Evolutionary conservation across 2,888 invertebrate species (phyloP).

Genomic region (Helicoverpa assulta): DNA sequence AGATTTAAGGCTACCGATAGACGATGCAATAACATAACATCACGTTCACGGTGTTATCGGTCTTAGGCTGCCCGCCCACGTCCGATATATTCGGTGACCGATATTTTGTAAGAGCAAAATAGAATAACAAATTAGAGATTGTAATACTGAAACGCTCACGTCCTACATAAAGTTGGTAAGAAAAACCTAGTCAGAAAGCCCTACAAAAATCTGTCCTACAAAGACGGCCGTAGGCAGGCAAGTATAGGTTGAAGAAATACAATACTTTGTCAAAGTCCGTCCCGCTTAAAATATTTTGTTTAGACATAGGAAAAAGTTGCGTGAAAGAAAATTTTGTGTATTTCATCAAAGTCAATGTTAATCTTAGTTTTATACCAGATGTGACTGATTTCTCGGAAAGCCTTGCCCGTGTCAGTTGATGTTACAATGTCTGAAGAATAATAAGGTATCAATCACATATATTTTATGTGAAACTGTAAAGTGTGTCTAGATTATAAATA

Average conservation of each 20-base stretch:
- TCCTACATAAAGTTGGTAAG: neutral
- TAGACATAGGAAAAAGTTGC: conserved; percentile 15
- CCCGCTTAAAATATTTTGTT: conserved; percentile 12
- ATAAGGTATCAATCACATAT: too few species aligned
- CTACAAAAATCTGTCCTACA: too few species aligned
- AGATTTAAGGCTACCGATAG: conserved; percentile 25
- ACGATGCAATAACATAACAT: conserved; percentile 26
- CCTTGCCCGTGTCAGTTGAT: neutral
- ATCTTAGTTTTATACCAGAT: neutral
- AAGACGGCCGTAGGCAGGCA: neutral
- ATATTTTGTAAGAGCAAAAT: too few species aligned
- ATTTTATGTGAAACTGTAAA: too few species aligned
- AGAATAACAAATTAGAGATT: too few species aligned
- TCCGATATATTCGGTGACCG: too few species aligned
- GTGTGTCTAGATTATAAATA: too few species aligned
- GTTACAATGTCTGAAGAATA: neutral
- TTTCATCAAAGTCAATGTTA: neutral
- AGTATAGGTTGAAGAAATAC: conserved; percentile 23
- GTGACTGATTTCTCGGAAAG: neutral
- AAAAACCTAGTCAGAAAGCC: too few species aligned
- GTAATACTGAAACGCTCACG: too few species aligned
- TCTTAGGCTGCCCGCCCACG: neutral
- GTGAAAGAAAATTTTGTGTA: conserved; percentile 20
- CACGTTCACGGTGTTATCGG: conserved; percentile 11
- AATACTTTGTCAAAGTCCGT: conserved; percentile 30